These are phyloP conservation scores for Ashinkailepas kermadecensis DNA, from an alignment of 2,888 invertebrate genomes.

Conservation along the genomic window DNA sequence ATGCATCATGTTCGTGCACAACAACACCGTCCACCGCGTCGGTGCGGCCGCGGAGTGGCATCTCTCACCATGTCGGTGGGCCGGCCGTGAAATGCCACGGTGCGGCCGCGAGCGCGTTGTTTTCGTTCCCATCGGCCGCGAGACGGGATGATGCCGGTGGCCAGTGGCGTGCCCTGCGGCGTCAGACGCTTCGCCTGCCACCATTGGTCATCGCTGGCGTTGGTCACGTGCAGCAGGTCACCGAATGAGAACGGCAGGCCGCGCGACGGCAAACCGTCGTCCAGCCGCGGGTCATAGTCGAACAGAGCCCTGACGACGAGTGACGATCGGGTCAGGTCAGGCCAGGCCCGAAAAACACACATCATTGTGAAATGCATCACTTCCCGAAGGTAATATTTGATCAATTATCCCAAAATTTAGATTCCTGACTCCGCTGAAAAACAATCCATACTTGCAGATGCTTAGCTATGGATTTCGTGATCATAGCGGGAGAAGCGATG, in stretches of 20 bases:
- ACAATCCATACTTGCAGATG: no score
- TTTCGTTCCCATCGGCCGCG: constrained; percentile 93
- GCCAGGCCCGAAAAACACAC: no score
- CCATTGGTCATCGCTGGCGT: constrained; percentile 99
- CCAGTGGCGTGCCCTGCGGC: constrained; percentile 61
- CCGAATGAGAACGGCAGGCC: constrained; percentile 95
- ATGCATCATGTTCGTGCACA: no score
- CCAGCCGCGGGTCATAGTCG: constrained; percentile 95
- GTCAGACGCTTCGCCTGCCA: constrained; percentile 82
- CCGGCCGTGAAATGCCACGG: constrained; percentile 89
- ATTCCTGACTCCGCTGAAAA: no score
- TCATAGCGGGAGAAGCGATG: no score
- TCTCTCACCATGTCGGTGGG: constrained; percentile 60
- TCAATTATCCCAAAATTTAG: no score
- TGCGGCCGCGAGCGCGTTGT: constrained; percentile 90
- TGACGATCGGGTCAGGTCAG: not conserved
- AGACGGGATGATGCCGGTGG: constrained; percentile 90
- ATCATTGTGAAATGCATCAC: no score
- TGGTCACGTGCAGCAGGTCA: constrained; percentile 96
- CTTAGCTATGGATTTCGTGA: no score
- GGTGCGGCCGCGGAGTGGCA: no score
- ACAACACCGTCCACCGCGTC: not conserved
- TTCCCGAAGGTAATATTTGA: no score
- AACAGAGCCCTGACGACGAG: constrained; percentile 71
- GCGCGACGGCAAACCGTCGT: constrained; percentile 92